Conservation (phyloP, 2,888 invertebrate species). For the Cheilosia pagana region DNA sequence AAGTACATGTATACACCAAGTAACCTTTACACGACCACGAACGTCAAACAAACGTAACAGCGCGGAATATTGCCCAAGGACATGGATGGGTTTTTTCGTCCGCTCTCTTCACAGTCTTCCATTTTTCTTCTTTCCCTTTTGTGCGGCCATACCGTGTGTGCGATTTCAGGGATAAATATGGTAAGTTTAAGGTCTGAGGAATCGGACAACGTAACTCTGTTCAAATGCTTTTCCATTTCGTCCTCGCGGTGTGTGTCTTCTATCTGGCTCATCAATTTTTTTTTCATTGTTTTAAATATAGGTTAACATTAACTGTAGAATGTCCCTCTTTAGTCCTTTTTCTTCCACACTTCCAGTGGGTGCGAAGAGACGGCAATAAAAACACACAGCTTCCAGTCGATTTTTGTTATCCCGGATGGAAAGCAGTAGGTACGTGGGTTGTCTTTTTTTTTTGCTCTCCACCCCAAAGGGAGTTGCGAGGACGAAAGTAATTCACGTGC, state of each 20-base stretch:
- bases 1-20: constrained; percentile 32
- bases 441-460: not conserved
- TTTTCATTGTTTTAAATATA: constrained; percentile 59
- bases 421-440: constrained; percentile 42
- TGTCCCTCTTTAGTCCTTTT: constrained; percentile 34
- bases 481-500: constrained; percentile 44
- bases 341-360: constrained; percentile 55
- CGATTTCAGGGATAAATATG: constrained; percentile 21
- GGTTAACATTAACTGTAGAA: constrained; percentile 70
- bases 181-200: constrained; percentile 61
- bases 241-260: constrained; percentile 5
- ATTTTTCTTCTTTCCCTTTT: constrained; percentile 4
- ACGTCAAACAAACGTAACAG: constrained; percentile 69
- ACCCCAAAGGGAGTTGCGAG: constrained; percentile 26
- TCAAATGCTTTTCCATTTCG: not conserved
- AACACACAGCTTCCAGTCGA: constrained; percentile 52
- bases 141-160: not conserved
- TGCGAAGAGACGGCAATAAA: constrained; percentile 1
- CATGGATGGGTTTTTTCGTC: constrained; percentile 72
- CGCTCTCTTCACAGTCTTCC: constrained; percentile 11
- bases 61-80: constrained; percentile 77
- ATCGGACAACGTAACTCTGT: constrained; percentile 17
- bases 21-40: constrained; percentile 49
- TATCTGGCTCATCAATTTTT: constrained; percentile 56
- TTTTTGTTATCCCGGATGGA: constrained; percentile 74